Conservation (phyloP, 53 echinoderm and acorn worm species). For the Pentamera pediparva region DNA sequence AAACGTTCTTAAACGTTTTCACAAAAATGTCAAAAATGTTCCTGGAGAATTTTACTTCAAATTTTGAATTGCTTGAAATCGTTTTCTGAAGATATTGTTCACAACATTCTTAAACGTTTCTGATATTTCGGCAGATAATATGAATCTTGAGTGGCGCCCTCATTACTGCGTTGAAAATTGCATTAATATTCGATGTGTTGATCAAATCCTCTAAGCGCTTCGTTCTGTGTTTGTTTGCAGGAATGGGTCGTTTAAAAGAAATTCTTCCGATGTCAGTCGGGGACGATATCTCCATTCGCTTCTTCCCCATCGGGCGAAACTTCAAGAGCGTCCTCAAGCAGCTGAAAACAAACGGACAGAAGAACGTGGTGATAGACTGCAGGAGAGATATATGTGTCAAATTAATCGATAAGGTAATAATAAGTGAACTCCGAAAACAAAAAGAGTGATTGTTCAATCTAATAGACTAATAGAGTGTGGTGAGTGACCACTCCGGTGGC, state of each 20-base stretch:
- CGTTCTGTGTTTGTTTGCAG: slow-evolving; percentile 33
- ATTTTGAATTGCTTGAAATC: too few relatives aligned
- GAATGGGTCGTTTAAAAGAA: slow-evolving; percentile 66
- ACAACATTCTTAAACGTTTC: too few relatives aligned
- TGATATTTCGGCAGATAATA: too few relatives aligned
- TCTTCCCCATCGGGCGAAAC: slow-evolving; percentile 21
- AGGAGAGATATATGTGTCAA: slow-evolving; percentile 53
- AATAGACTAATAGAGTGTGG: background rate
- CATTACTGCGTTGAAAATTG: background rate
- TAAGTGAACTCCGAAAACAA: background rate
- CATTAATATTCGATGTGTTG: background rate
- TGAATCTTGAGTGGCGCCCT: too few relatives aligned
- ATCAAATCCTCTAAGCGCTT: background rate
- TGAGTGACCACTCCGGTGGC: too few relatives aligned
- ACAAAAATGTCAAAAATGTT: too few relatives aligned
- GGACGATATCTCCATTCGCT: slow-evolving; percentile 35
- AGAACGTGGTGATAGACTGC: slow-evolving; percentile 83
- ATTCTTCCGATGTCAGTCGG: slow-evolving; percentile 51
- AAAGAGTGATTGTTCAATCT: too few relatives aligned
- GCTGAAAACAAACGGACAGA: slow-evolving; percentile 67
- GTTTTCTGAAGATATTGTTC: too few relatives aligned
- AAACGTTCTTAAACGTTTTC: too few relatives aligned
- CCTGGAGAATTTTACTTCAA: too few relatives aligned
- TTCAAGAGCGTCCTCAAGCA: slow-evolving; percentile 65
- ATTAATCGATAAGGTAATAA: slow-evolving; percentile 73